A percentile compares a stretch with the other conserved stretches of the same genome.
phyloP scores from a whole-genome alignment of 2,113 vertebrate species.

The Sander lucioperca region DNA sequence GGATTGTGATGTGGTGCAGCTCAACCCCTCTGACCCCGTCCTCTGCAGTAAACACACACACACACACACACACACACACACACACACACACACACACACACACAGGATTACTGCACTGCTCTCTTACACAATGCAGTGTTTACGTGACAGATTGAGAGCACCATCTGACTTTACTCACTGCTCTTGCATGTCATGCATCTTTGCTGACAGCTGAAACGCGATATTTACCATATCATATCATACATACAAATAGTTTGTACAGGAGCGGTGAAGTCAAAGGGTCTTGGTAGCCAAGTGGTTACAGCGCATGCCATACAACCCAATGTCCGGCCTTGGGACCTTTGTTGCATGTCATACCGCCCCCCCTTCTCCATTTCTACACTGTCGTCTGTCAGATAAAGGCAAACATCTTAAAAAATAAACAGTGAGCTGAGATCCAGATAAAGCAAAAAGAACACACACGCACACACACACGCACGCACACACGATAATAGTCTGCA shows the following conservation, averaged over 20 bases:
- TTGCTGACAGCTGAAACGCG: not conserved
- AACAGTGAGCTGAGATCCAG: no score
- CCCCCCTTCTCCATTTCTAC: no score
- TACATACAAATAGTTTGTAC: not conserved
- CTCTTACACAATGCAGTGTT: conserved; percentile 41
- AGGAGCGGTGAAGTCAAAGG: not conserved
- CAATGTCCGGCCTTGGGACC: no score
- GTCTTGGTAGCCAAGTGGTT: no score
- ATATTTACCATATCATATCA: no score
- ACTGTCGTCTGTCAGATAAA: no score
- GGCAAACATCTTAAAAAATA: no score
- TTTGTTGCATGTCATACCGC: no score
- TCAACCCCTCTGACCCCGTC: conserved; percentile 34
- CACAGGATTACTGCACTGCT: conserved; percentile 51
- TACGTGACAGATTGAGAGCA: conserved; percentile 52
- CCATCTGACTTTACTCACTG: not conserved
- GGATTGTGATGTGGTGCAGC: conserved; percentile 11
- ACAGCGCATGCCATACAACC: no score
- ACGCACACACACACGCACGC: no score
- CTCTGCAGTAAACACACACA: not conserved
- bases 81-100: conserved; percentile 9
- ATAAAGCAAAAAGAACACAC: no score
- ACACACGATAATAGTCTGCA: not conserved
- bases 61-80: conserved; percentile 12
- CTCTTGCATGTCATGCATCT: not conserved